Percentiles rank a stretch among this genome's conserved stretches.
Conservation (phyloP, 2,888 invertebrate species). For the Seira musarum region DNA sequence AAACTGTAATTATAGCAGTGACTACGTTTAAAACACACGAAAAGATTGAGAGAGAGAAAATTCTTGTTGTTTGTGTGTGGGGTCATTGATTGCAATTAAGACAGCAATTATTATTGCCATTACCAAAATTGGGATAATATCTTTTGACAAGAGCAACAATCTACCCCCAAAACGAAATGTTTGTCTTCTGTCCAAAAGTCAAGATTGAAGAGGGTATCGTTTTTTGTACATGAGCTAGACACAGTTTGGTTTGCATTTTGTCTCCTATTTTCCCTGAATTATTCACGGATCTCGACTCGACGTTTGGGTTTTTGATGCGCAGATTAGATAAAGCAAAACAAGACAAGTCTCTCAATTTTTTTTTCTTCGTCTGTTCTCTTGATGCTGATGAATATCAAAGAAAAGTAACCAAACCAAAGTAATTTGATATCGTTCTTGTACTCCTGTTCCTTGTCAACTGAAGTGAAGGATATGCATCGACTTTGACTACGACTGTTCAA, state of each 20-base stretch:
- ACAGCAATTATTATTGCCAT: conserved; percentile 38
- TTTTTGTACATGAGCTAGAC: no score
- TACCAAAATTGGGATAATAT: conserved; percentile 39
- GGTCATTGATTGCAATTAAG: conserved; percentile 56
- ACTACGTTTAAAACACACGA: not conserved
- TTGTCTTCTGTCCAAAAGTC: no score
- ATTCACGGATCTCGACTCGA: conserved; percentile 25
- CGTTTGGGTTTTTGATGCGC: conserved; percentile 36
- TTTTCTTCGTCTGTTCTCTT: no score
- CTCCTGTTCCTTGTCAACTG: no score
- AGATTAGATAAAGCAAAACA: conserved; percentile 47
- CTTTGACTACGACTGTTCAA: no score
- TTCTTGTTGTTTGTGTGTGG: conserved; percentile 38
- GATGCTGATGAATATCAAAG: no score
- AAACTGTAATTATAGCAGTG: conserved; percentile 42
- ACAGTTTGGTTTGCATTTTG: no score
- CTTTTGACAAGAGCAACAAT: conserved; percentile 42
- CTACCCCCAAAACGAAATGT: no score
- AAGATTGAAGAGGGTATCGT: no score
- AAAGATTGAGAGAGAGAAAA: no score
- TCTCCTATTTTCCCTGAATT: no score
- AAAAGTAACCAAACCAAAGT: not conserved
- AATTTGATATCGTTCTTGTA: conserved; percentile 37
- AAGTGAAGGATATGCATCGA: no score
- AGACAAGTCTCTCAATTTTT: conserved; percentile 46